Evolutionary conservation across 2,888 invertebrate species (phyloP), one percentile per base, ranked within the genome.

Genomic region (Caenorhabditis doughertyi): DNA sequence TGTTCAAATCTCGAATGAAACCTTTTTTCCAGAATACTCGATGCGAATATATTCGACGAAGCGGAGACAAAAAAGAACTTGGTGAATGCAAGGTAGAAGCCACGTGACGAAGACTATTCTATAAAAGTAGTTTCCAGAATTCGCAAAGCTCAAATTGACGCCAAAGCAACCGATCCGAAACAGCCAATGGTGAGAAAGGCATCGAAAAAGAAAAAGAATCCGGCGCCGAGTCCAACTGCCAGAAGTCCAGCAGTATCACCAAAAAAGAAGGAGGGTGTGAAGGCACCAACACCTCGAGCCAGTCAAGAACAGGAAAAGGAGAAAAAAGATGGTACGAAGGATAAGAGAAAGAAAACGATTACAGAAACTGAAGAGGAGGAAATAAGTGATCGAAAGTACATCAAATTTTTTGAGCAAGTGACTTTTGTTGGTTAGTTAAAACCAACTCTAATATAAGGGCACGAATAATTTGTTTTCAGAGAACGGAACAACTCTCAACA

Each of bases 361-460:
- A 62, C 60, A 21, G 64, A 47, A 21, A 64, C 64, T 0, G 64
- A 47, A 11, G 49, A 64, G 16, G 47, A 64, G 32, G 64, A 64
- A 27, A 7, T 29, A 0, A 44, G 21, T 64, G 64, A 44, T 3
- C n/a, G 32, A 32, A 64, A 27, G 29, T 21, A n/a, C 25, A 18
- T 29, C n/a, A 64, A 64, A 18, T 64, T 64, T 11, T 49, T 64
- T 21, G 64, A 64, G 9, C 47, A 64, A 13, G 21, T 64, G 11
- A 21, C 18, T 7, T 47, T 47, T 27, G 32, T 64, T 49, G 64
- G 62, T 62, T 0, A 21, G 58, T 58, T 58, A 9, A 9, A 27
- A 3, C 13, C 3, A n/a, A 44, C 13, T 44, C 11, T 53, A 25
- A n/a, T 55, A 25, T 53, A 9, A 25, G 27, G 53, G 9, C 11